Evolutionary conservation across 2,113 vertebrate genomes (phyloP).

Genomic region (Reinhardtius hippoglossoides): DNA sequence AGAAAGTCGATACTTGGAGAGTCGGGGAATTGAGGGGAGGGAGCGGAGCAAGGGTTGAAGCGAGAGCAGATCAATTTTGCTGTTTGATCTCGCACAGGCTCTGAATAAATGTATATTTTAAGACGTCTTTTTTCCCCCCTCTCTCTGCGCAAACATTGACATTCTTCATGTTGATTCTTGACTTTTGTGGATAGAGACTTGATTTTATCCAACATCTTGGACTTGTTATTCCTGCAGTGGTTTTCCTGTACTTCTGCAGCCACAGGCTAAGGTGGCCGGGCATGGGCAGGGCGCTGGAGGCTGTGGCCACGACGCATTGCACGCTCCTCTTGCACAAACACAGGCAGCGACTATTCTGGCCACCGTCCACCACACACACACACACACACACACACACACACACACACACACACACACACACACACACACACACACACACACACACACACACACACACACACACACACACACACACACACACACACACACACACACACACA

Average conservation of each 20-base stretch:
- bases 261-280: constrained; percentile 37
- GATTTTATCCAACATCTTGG: constrained; percentile 72
- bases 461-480: constrained; percentile 17
- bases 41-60: constrained; percentile 69
- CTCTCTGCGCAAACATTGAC: constrained; percentile 77
- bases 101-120: constrained; percentile 84
- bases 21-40: constrained; percentile 51
- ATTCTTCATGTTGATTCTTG: constrained; percentile 78
- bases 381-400: too few species aligned
- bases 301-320: constrained; percentile 37
- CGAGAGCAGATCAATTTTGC: constrained; percentile 82
- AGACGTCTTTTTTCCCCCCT: constrained; percentile 54
- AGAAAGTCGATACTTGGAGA: constrained; percentile 72
- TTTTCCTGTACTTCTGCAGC: constrained; percentile 59
- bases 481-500: constrained; percentile 21
- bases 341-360: constrained; percentile 39
- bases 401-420: neutral
- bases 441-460: constrained; percentile 30
- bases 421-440: constrained; percentile 25
- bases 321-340: constrained; percentile 37
- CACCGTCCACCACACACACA: constrained; percentile 9
- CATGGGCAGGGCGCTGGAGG: constrained; percentile 32
- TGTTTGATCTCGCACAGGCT: constrained; percentile 80
- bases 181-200: constrained; percentile 74
- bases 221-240: constrained; percentile 72